Evolutionary conservation across 2,888 invertebrate genomes (phyloP), one percentile per base, ranked within the genome.

Genomic region (Blastobasis adustella): DNA sequence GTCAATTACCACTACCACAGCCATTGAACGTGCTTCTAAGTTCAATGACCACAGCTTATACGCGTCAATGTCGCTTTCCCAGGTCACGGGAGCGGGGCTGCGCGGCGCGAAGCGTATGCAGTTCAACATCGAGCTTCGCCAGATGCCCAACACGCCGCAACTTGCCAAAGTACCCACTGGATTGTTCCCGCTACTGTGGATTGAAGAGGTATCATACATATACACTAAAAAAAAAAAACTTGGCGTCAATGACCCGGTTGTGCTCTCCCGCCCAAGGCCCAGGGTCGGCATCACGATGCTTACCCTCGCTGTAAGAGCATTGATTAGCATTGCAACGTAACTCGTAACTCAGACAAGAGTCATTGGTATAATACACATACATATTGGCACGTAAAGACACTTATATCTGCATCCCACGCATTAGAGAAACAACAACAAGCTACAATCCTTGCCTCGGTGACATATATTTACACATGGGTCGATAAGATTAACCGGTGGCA

Each of bases 151-250:
- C 0, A 72, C 91, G 0, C 76, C 85, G 0, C 77, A 90, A 45
- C 68, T 92, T 45, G 70, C 69, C 9, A 85, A 83, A 5, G 90
- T 92, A 1, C 81, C 75, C 39, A 89, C 90, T 0, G 91, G 91
- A 1, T 64, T 90, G 23, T 90, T 92, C 65, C 92, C 92, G 0
- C 58, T 92, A 46, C 52, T 91, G 4, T 92, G 92, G 92, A 62
- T 90, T 9, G 90, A 91, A 62, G 90, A 91, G 87, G 91, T 91
- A 73, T 55, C 23, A 23, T 23, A 23, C 23, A 23, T 3, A 23
- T 23, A 23, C 23, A 23, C 3, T 1, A 23, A 23, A 23, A 23
- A 23, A 23, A 2, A 23, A 23, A 2, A 23, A 23, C 23, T 23
- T 23, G 23, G 46, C n/a, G 4, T 10, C 45, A 10, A 36, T 10